Evolutionary conservation across 2,888 invertebrate genomes (phyloP).

Genomic region (Limenitis camilla): DNA sequence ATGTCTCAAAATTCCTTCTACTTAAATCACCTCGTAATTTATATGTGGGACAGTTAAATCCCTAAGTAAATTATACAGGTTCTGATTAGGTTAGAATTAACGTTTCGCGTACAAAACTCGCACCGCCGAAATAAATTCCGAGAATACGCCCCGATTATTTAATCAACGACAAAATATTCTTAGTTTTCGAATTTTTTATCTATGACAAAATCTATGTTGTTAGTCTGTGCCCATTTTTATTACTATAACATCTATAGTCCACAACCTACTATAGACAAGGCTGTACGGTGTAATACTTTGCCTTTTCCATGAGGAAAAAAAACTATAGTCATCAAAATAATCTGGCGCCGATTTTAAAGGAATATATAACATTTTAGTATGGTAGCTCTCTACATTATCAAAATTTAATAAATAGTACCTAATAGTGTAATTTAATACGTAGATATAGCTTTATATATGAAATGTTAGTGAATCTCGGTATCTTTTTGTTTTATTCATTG

Average conservation of each 20-base stretch:
- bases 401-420: constrained; percentile 23
- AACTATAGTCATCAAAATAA: neutral
- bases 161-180: constrained; percentile 34
- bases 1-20: constrained; percentile 63
- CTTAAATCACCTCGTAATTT: constrained; percentile 76
- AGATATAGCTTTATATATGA: constrained; percentile 31
- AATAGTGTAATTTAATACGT: constrained; percentile 35
- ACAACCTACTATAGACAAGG: no score
- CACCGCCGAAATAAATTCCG: constrained; percentile 50
- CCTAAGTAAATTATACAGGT: constrained; percentile 74
- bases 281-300: no score
- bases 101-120: constrained; percentile 47
- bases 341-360: constrained; percentile 3
- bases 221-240: constrained; percentile 7
- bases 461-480: constrained; percentile 64
- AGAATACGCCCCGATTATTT: constrained; percentile 50
- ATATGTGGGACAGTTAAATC: constrained; percentile 52
- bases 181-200: constrained; percentile 21
- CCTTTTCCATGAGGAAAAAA: no score
- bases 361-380: constrained; percentile 13
- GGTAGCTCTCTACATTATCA: constrained; percentile 28
- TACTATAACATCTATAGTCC: neutral
- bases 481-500: constrained; percentile 38
- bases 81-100: constrained; percentile 72
- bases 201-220: constrained; percentile 13